phyloP scores from a whole-genome alignment of 2,888 invertebrate species.

The Deilephila elpenor region DNA sequence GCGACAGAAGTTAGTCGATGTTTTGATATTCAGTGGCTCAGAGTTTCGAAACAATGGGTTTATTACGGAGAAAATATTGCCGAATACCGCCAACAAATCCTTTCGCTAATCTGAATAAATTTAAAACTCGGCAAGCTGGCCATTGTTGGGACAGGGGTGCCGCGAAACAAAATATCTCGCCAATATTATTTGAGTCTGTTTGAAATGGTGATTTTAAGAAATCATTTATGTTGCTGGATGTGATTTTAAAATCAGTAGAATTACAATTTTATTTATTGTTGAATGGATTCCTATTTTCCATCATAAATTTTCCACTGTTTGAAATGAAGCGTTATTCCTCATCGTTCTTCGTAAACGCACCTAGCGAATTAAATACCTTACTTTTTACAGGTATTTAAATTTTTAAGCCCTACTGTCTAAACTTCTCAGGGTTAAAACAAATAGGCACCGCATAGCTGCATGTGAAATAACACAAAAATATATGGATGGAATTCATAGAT shows the following conservation, averaged over 20 bases:
- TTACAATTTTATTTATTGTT: too few relatives aligned
- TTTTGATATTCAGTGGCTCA: constrained; percentile 50
- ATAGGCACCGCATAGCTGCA: too few relatives aligned
- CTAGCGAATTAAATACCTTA: too few relatives aligned
- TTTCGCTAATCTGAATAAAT: constrained; percentile 60
- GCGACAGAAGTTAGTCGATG: constrained; percentile 42
- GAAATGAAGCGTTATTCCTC: too few relatives aligned
- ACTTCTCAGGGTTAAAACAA: too few relatives aligned
- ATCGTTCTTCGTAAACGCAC: too few relatives aligned
- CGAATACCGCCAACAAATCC: constrained; percentile 44
- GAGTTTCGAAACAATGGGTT: constrained; percentile 54
- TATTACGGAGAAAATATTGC: constrained; percentile 47
- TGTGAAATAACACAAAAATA: too few relatives aligned
- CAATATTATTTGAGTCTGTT: background rate
- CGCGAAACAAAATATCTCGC: background rate
- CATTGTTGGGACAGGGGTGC: constrained; percentile 17
- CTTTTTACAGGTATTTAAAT: too few relatives aligned
- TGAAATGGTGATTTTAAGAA: background rate
- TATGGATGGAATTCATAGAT: too few relatives aligned
- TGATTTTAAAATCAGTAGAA: background rate
- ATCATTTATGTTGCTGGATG: background rate
- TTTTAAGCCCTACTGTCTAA: too few relatives aligned
- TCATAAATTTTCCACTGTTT: too few relatives aligned
- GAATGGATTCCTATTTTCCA: too few relatives aligned
- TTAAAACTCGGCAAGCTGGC: constrained; percentile 45